Base-by-base conservation (phyloP, 2,888 invertebrate species). In the Scotopteryx bipunctaria region DNA sequence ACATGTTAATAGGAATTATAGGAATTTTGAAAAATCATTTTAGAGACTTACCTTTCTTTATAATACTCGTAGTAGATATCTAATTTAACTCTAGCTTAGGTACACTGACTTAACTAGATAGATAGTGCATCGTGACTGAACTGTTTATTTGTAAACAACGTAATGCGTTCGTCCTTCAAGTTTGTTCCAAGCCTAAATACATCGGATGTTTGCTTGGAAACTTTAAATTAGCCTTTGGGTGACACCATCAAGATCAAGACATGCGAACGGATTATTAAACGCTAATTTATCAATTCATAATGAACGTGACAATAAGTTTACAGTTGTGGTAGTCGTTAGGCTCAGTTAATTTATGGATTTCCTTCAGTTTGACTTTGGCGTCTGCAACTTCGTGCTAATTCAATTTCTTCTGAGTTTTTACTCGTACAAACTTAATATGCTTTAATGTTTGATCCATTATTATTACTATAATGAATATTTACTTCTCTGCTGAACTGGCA, bases 211-310 rank as follows among this genome's bases (percentile, higher is more conserved):
- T 40, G 5, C 36, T 52, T 19, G 9, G 21, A 41, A 47, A 47
- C 37, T 32, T 42, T 15, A 23, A 51, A 57, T 52, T 47, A 55
- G 3, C 33, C 14, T 21, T 13, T 35, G 35, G 27, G 43, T 56
- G 51, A 46, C 55, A 55, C 49, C 32, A 52, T 49, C 47, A 46
- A 31, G 11, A 49, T 49, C 25, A 42, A 17, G 44, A 51, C 65
- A 65, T 62, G 65, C 65, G 37, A 65, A 46, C 45, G 32, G 13
- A 55, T 59, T 45, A 59, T 65, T 59, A 65, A 41, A 41, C 31
- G 9, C 8, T 44, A 15, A 35, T 48, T 21, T 41, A 36, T 41
- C 33, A 40, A 33, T 35, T 35, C 32, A 9, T 38, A 31, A 37
- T 44, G 27, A 15, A 15, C 16, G 8, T n/a, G 5, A 19, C 1